phyloP scores from a whole-genome alignment of 2,113 vertebrate species.

The Prunella himalayana region DNA sequence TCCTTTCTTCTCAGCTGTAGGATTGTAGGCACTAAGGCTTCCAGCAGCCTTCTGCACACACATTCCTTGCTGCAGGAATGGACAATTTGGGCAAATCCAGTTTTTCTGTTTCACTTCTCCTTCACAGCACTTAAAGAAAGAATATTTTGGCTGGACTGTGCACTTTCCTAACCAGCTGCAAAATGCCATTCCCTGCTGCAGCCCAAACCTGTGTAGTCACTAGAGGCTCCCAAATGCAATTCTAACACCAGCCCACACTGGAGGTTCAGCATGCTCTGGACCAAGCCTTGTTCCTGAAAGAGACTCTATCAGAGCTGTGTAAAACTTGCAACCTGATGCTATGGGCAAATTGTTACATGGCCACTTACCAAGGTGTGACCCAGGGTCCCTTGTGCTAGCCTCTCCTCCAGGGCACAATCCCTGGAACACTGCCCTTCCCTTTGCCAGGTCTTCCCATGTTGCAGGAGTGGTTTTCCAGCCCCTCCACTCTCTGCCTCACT shows the following conservation, averaged over 20 bases:
- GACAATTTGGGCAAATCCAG: neutral
- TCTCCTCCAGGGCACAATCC: neutral
- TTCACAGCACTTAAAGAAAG: neutral
- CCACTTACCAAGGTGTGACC: neutral
- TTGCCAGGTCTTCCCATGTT: neutral
- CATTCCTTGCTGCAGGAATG: neutral
- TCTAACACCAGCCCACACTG: too few species aligned
- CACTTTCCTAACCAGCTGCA: neutral
- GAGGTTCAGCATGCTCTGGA: fast-evolving
- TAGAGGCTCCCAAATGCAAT: neutral
- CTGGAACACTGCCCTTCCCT: neutral
- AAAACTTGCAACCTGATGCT: neutral
- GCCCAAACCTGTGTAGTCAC: neutral
- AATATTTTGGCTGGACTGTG: neutral
- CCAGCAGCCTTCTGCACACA: neutral
- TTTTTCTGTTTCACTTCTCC: neutral
- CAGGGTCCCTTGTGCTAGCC: neutral
- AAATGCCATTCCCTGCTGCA: neutral
- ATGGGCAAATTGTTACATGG: neutral
- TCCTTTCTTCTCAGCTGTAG: neutral
- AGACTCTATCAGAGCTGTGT: neutral
- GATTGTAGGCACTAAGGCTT: neutral
- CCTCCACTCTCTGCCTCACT: neutral
- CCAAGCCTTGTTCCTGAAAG: neutral
- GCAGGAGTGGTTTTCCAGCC: neutral